Percentiles rank a stretch among this genome's conserved stretches.
phyloP scores from a whole-genome alignment of 1,140 invertebrate species.

The Centruroides sculpturatus region DNA sequence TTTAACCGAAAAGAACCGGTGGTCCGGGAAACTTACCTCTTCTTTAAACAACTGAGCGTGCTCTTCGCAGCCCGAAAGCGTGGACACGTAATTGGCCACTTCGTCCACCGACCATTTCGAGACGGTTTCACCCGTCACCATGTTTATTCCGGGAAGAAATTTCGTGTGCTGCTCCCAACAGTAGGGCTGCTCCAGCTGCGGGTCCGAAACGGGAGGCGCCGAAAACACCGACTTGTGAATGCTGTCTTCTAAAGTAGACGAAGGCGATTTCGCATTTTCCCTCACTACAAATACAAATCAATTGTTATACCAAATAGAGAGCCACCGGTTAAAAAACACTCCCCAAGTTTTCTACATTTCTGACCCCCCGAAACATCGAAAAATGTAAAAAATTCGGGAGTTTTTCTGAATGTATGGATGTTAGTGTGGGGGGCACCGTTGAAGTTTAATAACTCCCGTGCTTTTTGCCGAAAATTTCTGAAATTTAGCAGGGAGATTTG shows the following conservation, averaged over 20 bases:
- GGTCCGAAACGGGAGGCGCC: conserved; percentile 3
- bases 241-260: too few relatives aligned
- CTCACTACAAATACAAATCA: background rate
- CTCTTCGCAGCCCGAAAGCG: conserved; percentile 69
- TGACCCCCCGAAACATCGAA: too few relatives aligned
- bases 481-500: too few relatives aligned
- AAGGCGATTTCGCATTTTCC: too few relatives aligned
- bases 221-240: conserved; percentile 31
- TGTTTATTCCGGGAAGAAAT: conserved; percentile 20
- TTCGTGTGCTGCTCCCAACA: conserved; percentile 32
- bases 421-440: too few relatives aligned
- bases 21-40: conserved; percentile 19
- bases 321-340: too few relatives aligned
- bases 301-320: background rate
- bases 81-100: conserved; percentile 62
- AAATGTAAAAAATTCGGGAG: too few relatives aligned
- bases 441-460: too few relatives aligned
- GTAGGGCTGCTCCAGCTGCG: conserved; percentile 25
- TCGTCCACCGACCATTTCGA: conserved; percentile 30
- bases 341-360: too few relatives aligned
- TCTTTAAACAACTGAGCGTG: conserved; percentile 82
- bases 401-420: too few relatives aligned
- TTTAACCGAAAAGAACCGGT: background rate
- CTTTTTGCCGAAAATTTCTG: too few relatives aligned
- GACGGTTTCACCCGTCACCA: conserved; percentile 21